phyloP scores from a whole-genome alignment of 1,140 invertebrate species.

The Bombyx mori region DNA sequence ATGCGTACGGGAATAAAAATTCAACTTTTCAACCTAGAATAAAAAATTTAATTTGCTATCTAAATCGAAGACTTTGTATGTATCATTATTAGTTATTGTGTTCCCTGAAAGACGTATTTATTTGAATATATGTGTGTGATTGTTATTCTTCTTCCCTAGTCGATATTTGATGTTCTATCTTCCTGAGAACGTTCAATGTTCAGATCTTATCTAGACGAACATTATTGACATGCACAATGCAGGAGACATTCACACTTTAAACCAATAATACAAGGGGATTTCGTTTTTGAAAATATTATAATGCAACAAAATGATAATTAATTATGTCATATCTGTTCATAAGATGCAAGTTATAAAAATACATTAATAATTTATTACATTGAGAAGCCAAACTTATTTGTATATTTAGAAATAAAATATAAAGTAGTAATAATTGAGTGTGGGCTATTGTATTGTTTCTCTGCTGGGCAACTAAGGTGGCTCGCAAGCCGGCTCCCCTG shows the following conservation, averaged over 20 bases:
- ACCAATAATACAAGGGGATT: neutral
- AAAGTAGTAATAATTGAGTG: conserved; percentile 18
- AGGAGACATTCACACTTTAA: too few species aligned
- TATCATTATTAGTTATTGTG: too few species aligned
- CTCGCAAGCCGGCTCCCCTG: conserved; percentile 80
- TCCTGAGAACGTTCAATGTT: conserved; percentile 17
- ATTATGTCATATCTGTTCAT: neutral
- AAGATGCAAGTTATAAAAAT: neutral
- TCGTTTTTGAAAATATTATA: neutral
- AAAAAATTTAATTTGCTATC: too few species aligned
- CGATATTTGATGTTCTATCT: conserved; percentile 19
- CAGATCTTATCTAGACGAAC: conserved; percentile 9
- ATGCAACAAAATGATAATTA: neutral
- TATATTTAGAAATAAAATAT: neutral
- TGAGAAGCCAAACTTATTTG: neutral
- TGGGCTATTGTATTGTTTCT: conserved; percentile 35
- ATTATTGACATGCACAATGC: conserved; percentile 19
- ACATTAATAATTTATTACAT: neutral
- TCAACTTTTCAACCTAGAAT: too few species aligned
- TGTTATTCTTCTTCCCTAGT: conserved; percentile 14
- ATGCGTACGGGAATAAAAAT: too few species aligned
- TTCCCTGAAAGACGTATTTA: too few species aligned
- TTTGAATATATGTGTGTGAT: conserved; percentile 2
- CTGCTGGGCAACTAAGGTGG: conserved; percentile 73
- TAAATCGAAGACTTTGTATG: too few species aligned